Base-by-base conservation (phyloP, 2,113 vertebrate genomes). In the Panthera tigris region DNA sequence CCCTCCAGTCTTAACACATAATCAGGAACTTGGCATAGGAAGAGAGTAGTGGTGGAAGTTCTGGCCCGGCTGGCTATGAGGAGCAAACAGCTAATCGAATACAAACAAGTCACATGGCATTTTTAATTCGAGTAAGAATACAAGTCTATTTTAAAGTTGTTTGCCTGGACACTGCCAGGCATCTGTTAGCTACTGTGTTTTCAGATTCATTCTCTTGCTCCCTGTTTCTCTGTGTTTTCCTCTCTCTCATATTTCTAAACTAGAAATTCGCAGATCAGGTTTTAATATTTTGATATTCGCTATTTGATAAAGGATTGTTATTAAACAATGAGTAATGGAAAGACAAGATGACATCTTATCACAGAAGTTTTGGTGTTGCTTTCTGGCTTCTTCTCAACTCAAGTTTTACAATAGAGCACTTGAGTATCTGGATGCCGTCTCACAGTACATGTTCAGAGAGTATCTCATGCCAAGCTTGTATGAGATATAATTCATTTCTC, bases 101-200 rank as follows among this genome's bases (percentile, higher is more conserved):
- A 89, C 48, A 97, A 96, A 95, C 86, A 96, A 95, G 91, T 97
- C 96, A 96, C 55, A 66, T 81, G 91, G 85, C 86, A 96, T 96
- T 96, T 92, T 97, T 93, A 97, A 98, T 95, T 78, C 96, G 79
- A 97, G 57, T 95, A 97, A 81, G 96, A 97, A 97, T 88, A 92
- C 92, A 94, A 63, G 69, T 97, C 95, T 97, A 96, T 97, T 97
- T 98, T 97, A 95, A 97, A 97, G 89, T 84, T 95, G 91, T 95
- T 97, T 97, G 92, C 68, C 93, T 96, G 85, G 91, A 84, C 89
- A 97, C 31, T 95, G 85, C 83, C 89, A 95, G 73, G 91, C 79
- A 97, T 97, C 89, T 97, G 65, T 73, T 97, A 84, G 79, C 73
- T 95, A 73, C 94, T 79, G n/a, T 90, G 89, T 79, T 74, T 95